phyloP scores from a whole-genome alignment of 2,888 invertebrate species.

The Scelioninae gen. 2 region DNA sequence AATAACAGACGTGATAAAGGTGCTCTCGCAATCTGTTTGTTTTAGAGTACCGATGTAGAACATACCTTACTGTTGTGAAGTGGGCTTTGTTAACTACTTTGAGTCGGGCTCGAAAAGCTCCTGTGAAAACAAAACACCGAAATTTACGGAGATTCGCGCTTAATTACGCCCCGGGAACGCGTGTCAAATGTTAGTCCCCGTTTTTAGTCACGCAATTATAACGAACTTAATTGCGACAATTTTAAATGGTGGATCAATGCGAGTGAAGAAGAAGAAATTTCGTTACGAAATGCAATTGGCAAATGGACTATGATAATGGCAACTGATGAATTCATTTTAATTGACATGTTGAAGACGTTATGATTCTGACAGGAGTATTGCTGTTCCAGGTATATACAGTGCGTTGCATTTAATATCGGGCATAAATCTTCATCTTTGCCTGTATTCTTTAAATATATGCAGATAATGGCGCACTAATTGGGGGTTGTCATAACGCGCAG shows the following conservation, averaged over 20 bases:
- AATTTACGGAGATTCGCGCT: conserved; percentile 48
- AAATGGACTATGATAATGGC: no score
- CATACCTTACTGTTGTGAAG: conserved; percentile 55
- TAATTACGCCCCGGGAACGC: conserved; percentile 39
- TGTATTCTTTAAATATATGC: conserved; percentile 39
- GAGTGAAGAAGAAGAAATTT: background rate
- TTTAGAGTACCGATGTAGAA: conserved; percentile 51
- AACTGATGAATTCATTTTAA: conserved; percentile 7
- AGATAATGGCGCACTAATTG: conserved; percentile 40
- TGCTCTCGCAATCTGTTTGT: conserved; percentile 55
- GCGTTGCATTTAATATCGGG: conserved; percentile 35
- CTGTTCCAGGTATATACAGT: conserved; percentile 5
- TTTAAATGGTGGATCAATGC: no score
- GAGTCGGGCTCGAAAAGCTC: conserved; percentile 47
- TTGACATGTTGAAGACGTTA: conserved; percentile 36
- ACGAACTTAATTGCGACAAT: conserved; percentile 19
- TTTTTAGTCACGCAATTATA: conserved; percentile 25
- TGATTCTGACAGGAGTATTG: conserved; percentile 45
- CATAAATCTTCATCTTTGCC: conserved; percentile 39
- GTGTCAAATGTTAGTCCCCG: conserved; percentile 8
- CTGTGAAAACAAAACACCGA: conserved; percentile 52
- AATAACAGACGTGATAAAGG: conserved; percentile 59
- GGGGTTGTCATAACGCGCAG: conserved; percentile 46
- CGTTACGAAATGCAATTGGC: background rate
- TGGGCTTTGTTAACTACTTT: conserved; percentile 59